Evolutionary conservation across 2,113 vertebrate genomes (phyloP).

Genomic region (Pogona vitticeps): DNA sequence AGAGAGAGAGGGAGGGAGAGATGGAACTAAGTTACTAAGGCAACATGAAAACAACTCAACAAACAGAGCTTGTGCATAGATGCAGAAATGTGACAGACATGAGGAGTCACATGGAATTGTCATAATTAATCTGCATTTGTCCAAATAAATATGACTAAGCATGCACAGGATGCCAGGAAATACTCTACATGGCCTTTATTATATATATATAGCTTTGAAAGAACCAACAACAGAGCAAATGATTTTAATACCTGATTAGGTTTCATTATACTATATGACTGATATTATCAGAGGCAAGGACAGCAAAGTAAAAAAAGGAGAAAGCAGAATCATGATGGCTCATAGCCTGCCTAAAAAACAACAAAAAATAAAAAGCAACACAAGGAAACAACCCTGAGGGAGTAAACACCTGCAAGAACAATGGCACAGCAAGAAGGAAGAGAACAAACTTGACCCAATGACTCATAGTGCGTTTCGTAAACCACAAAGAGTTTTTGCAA

Average conservation of each 20-base stretch:
- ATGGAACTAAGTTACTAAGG: slow-evolving; percentile 7
- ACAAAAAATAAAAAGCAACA: background rate
- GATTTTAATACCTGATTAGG: background rate
- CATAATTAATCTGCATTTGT: slow-evolving; percentile 23
- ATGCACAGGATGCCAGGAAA: slow-evolving; percentile 4
- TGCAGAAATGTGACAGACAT: background rate
- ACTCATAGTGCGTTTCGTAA: background rate
- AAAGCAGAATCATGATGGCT: background rate
- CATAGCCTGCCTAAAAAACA: background rate
- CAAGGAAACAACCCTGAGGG: too few relatives aligned
- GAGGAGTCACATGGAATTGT: slow-evolving; percentile 10
- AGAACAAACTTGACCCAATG: background rate
- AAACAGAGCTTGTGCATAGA: background rate
- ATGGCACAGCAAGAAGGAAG: background rate
- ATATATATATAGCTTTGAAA: background rate
- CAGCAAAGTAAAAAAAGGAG: background rate
- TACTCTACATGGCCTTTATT: background rate
- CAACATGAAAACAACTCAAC: slow-evolving; percentile 6
- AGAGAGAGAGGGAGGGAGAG: background rate
- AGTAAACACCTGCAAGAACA: background rate
- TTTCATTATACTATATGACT: background rate
- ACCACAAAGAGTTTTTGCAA: background rate
- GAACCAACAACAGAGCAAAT: background rate
- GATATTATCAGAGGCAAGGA: background rate
- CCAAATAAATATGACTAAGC: slow-evolving; percentile 16